Percentiles rank a stretch among this genome's conserved stretches.
Evolutionary conservation across 2,113 vertebrate genomes (phyloP).

Genomic region (Tetraodon nigroviridis): DNA sequence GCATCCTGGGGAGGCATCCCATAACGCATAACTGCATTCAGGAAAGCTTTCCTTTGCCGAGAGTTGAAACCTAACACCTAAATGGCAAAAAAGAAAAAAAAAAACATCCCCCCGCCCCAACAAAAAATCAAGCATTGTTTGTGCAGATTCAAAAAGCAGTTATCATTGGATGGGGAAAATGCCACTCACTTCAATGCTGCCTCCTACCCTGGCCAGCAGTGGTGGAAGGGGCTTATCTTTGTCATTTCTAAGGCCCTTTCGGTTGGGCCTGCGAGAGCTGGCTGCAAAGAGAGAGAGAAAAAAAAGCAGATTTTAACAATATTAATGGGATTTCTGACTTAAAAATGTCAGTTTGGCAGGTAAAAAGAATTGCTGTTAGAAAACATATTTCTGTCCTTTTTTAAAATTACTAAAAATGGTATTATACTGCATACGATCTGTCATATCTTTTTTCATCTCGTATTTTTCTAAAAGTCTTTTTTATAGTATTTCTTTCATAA

Average conservation of each 20-base stretch:
- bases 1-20: conserved; percentile 98
- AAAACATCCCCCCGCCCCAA: too few relatives aligned
- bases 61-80: conserved; percentile 97
- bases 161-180: neutral
- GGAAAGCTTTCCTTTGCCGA: conserved; percentile 94
- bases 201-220: conserved; percentile 95
- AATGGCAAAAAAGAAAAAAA: neutral
- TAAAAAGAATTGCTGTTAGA: too few relatives aligned
- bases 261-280: conserved; percentile 90
- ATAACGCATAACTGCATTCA: conserved; percentile 99
- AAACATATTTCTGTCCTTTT: too few relatives aligned
- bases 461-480: too few relatives aligned
- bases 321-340: neutral
- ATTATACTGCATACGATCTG: too few relatives aligned
- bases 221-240: conserved; percentile 96
- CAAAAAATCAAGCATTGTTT: neutral
- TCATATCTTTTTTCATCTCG: too few relatives aligned
- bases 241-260: conserved; percentile 93
- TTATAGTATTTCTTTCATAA: too few relatives aligned
- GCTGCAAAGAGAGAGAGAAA: conserved; percentile 66
- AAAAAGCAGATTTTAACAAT: neutral
- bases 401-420: too few relatives aligned
- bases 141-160: neutral
- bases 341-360: neutral
- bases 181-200: conserved; percentile 88